phyloP scores from a whole-genome alignment of 2,797 vertebrate genomes.

The Anguilla obscura region DNA sequence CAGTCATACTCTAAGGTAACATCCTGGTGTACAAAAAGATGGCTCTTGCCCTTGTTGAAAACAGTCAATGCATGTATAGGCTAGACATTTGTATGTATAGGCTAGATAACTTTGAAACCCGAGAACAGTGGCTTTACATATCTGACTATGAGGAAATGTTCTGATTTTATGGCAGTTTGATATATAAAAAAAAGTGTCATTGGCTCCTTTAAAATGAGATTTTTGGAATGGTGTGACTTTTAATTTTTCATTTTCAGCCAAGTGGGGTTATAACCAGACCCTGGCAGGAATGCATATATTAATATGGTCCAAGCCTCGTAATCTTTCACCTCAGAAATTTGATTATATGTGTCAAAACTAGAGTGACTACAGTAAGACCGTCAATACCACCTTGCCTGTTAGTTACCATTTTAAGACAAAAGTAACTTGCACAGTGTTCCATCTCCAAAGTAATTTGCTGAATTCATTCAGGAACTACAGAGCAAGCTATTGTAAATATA shows the following conservation, averaged over 20 bases:
- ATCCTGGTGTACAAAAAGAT: background rate
- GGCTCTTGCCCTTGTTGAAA: background rate
- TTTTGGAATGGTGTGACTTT: background rate
- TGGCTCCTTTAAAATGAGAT: background rate
- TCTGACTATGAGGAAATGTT: background rate
- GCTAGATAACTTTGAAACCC: background rate
- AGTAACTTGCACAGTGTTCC: background rate
- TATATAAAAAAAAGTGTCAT: background rate
- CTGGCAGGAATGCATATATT: background rate
- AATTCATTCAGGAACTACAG: background rate
- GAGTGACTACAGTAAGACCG: background rate
- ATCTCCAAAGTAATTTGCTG: background rate
- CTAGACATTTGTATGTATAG: too few species aligned
- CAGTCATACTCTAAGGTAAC: background rate
- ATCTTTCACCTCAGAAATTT: background rate
- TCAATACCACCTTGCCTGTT: background rate
- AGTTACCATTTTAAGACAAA: background rate
- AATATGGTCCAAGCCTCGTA: background rate
- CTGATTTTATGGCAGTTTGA: background rate
- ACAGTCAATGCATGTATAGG: background rate
- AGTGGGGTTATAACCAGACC: background rate
- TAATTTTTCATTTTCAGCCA: background rate
- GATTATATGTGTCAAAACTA: background rate
- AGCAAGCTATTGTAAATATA: background rate
- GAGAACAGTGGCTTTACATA: background rate